Percentiles rank a stretch among this genome's conserved stretches.
Evolutionary conservation across 2,113 vertebrate genomes (phyloP).

Genomic region (Notarius quadriscutis): DNA sequence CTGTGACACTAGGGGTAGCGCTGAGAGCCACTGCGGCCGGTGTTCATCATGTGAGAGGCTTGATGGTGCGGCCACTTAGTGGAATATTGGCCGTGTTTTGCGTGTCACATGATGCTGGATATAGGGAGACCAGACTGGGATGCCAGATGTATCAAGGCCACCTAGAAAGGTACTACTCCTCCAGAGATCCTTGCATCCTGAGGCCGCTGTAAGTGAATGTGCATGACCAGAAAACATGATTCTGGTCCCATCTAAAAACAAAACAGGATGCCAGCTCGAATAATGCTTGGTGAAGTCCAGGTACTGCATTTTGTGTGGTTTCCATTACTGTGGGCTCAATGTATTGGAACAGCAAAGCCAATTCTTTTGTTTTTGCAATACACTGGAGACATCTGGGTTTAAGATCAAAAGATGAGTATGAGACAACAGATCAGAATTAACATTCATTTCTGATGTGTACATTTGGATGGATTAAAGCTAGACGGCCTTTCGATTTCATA

Average conservation of each 20-base stretch:
- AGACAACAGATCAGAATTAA: not conserved
- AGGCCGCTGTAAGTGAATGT: no score
- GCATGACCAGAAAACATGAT: not conserved
- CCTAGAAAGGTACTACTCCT: no score
- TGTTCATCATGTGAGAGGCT: no score
- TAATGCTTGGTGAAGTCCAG: not conserved
- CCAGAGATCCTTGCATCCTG: no score
- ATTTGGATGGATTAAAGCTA: not conserved
- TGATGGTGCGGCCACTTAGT: no score
- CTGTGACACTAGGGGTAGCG: no score
- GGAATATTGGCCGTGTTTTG: no score
- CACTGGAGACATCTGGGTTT: not conserved
- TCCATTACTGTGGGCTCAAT: not conserved
- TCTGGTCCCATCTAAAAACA: not conserved
- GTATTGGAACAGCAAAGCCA: not conserved
- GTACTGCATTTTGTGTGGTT: not conserved
- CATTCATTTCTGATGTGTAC: not conserved
- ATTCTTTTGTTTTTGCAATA: not conserved
- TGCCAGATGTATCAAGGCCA: no score
- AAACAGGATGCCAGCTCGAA: not conserved
- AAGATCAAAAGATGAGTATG: not conserved
- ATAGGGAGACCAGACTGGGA: no score
- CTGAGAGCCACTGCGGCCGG: no score
- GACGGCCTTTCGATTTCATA: no score
- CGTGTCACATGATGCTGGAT: no score